Base-by-base conservation (phyloP, 2,888 invertebrate species). In the Norana najaformis region DNA sequence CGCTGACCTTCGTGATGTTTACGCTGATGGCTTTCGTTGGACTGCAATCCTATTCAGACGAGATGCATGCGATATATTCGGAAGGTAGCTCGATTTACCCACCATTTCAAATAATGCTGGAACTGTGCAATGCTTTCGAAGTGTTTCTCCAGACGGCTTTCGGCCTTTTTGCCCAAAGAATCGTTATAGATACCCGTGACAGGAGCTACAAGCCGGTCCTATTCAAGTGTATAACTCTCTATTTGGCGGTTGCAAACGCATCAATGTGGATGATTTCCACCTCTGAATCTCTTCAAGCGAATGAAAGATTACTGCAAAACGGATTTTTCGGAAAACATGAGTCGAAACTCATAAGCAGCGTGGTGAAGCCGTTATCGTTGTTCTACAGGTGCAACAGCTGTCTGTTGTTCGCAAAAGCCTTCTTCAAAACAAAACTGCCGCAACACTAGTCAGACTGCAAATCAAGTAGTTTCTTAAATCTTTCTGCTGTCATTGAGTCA, bases 341-440 rank as follows among this genome's bases (percentile, higher is more conserved):
- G 14, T 89, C 83, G 89, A 18, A 23, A 30, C 35, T 83, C 39
- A 37, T 30, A 30, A 83, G 83, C n/a, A 89, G 36, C 30, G 38
- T 83, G 36, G 16, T n/a, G n/a, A 83, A n/a, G n/a, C n/a, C 89
- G 18, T 82, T 89, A 23, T 89, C 89, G 39, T 34, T 89, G 8
- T 89, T 83, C 37, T 89, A 38, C 85, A 34, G 89, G 16, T 89
- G 53, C 89, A 89, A 89, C 83, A 89, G 89, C 38, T 89, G 47
- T 38, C 39, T 89, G 4, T 38, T 89, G 38, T 83, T 89, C 16
- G 39, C 85, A 14, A 83, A 82, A 35, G 89, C 39, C 39, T 38
- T 82, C 34, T n/a, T 83, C 6, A 82, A 82, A 83, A 89, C 37
- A 13, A 39, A 39, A 6, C 39, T n/a, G 39, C 5, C 11, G 82